Percentiles rank a stretch among this genome's conserved stretches.
These are phyloP conservation scores for Melolontha melolontha DNA, from an alignment of 2,888 invertebrate species.

Conservation along the genomic window DNA sequence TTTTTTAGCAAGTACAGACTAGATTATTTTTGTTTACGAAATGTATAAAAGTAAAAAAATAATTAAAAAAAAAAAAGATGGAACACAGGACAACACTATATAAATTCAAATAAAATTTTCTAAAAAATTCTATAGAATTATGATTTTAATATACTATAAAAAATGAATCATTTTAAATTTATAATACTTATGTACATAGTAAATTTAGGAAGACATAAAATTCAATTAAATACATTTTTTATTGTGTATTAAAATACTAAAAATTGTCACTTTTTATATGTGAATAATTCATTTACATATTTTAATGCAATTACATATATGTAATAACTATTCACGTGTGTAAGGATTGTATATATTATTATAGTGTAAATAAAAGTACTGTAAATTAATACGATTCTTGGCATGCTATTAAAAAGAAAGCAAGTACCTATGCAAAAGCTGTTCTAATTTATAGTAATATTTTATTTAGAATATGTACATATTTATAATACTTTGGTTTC, in stretches of 20 bases:
- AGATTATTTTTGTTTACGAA: conserved; percentile 15
- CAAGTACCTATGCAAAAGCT: neutral
- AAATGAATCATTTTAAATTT: neutral
- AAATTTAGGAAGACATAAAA: no score
- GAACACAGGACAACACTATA: conserved; percentile 8
- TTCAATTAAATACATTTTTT: no score
- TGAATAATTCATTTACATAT: conserved; percentile 11
- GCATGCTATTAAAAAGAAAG: conserved; percentile 16
- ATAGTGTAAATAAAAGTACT: neutral
- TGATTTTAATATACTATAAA: neutral
- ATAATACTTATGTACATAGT: neutral
- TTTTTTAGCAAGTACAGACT: conserved; percentile 26
- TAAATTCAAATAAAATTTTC: conserved; percentile 22
- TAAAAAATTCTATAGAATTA: conserved; percentile 22
- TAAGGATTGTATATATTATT: no score
- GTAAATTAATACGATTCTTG: conserved; percentile 5
- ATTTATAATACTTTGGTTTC: no score
- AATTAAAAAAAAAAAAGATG: neutral
- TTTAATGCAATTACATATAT: neutral
- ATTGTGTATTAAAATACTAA: no score
- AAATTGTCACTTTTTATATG: neutral
- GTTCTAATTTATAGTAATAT: no score
- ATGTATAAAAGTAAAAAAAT: conserved; percentile 23
- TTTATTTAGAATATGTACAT: no score
- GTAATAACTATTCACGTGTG: conserved; percentile 2